phyloP scores from a whole-genome alignment of 1,140 invertebrate genomes.

The Drosophila mauritiana region DNA sequence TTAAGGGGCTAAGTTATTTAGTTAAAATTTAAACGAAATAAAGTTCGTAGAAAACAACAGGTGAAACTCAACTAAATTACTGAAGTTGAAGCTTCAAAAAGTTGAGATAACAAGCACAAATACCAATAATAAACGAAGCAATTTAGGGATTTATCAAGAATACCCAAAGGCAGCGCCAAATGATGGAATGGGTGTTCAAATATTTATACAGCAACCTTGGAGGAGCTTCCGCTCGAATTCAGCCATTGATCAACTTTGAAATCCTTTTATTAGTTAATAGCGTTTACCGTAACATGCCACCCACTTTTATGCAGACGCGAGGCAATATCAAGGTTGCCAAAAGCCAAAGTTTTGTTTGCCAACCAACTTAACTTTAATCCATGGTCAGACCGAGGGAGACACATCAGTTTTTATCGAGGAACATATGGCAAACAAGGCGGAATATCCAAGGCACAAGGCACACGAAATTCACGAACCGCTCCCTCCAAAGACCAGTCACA shows the following conservation, averaged over 20 bases:
- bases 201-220: conserved; percentile 37
- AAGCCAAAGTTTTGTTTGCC: conserved; percentile 49
- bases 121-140: conserved; percentile 3
- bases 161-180: neutral
- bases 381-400: conserved; percentile 43
- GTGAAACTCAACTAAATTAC: neutral
- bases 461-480: neutral
- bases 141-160: conserved; percentile 19
- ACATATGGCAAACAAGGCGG: conserved; percentile 53
- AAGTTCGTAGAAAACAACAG: too few relatives aligned
- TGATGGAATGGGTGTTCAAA: conserved; percentile 9
- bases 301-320: conserved; percentile 15
- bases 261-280: conserved; percentile 67
- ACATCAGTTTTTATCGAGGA: conserved; percentile 66
- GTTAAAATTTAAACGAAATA: too few relatives aligned
- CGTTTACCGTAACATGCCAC: conserved; percentile 51
- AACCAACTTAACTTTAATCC: conserved; percentile 75
- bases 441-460: conserved; percentile 56
- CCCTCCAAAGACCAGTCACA: conserved; percentile 55
- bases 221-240: conserved; percentile 10
- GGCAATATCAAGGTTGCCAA: conserved; percentile 56
- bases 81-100: neutral
- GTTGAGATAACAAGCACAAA: conserved; percentile 6
- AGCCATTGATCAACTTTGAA: conserved; percentile 63
- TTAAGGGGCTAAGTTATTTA: too few relatives aligned